Conservation (phyloP, 2,888 invertebrate species). For the Stenchaetothrips biformis region DNA sequence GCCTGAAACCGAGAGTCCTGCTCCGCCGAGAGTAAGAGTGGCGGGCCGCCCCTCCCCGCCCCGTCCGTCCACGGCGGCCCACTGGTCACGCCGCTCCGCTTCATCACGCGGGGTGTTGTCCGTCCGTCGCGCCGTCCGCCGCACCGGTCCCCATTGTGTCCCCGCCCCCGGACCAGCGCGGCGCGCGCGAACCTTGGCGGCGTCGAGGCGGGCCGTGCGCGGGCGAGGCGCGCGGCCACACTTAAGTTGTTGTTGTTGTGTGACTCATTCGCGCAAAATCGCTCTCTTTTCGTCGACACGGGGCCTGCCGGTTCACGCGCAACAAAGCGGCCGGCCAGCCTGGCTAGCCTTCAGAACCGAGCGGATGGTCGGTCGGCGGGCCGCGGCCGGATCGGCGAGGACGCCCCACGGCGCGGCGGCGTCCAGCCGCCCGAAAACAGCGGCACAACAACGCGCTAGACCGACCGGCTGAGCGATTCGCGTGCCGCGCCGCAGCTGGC, state of each 20-base stretch:
- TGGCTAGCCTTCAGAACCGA: no score
- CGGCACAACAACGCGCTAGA: no score
- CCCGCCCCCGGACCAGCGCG: constrained; percentile 5
- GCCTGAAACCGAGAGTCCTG: not conserved
- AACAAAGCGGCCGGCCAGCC: no score
- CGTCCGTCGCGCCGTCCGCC: no score
- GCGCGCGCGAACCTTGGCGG: constrained; percentile 8
- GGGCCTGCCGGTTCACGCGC: no score
- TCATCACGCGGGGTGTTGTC: no score
- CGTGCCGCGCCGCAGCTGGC: no score
- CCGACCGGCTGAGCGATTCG: no score
- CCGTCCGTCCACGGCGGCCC: not conserved
- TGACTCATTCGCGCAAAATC: constrained; percentile 20
- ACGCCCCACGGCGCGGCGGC: no score
- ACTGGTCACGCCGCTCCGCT: not conserved
- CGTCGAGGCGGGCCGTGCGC: not conserved
- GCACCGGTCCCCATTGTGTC: not conserved
- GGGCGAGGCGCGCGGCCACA: not conserved
- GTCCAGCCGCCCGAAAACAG: no score
- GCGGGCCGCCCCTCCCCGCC: not conserved
- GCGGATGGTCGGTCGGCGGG: no score
- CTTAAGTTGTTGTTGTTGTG: not conserved
- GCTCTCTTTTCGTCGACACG: not conserved
- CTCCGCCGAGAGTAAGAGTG: not conserved
- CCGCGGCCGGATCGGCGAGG: no score